Percentiles rank a stretch among this genome's conserved stretches.
Conservation (phyloP, 2,888 invertebrate genomes). For the Leuctra nigra region DNA sequence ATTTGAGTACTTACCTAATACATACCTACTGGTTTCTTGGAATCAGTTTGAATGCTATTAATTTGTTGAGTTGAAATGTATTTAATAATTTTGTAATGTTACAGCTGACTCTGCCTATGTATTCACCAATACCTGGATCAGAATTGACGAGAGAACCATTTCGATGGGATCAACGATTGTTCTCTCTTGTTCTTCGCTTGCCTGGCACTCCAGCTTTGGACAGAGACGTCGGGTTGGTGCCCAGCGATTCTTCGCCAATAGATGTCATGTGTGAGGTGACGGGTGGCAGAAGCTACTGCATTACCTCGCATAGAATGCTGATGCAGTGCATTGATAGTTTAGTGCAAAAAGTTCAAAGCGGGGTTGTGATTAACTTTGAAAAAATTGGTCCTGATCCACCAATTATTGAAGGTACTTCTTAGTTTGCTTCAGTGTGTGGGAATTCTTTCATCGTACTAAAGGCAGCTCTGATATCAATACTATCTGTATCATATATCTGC, state of each 20-base stretch:
- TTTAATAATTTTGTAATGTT: not conserved
- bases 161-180: slow-evolving; percentile 98
- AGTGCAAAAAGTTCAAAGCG: slow-evolving; percentile 94
- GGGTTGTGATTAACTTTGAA: slow-evolving; percentile 96
- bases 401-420: slow-evolving; percentile 39
- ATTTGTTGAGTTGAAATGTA: not conserved
- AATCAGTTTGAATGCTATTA: not conserved
- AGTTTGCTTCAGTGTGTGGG: too few species aligned
- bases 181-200: slow-evolving; percentile 86
- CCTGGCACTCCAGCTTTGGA: slow-evolving; percentile 87
- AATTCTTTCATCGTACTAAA: too few species aligned
- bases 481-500: too few species aligned
- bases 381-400: slow-evolving; percentile 87
- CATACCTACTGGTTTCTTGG: too few species aligned
- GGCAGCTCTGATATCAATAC: too few species aligned
- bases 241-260: slow-evolving; percentile 89
- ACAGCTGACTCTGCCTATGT: slow-evolving; percentile 85
- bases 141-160: slow-evolving; percentile 98
- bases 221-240: slow-evolving; percentile 79
- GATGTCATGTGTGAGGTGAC: slow-evolving; percentile 99
- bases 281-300: slow-evolving; percentile 93
- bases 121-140: slow-evolving; percentile 89
- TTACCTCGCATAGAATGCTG: slow-evolving; percentile 90
- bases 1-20: too few species aligned
- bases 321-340: slow-evolving; percentile 95